phyloP scores from a whole-genome alignment of 2,888 invertebrate species.

The Endotricha flammealis region DNA sequence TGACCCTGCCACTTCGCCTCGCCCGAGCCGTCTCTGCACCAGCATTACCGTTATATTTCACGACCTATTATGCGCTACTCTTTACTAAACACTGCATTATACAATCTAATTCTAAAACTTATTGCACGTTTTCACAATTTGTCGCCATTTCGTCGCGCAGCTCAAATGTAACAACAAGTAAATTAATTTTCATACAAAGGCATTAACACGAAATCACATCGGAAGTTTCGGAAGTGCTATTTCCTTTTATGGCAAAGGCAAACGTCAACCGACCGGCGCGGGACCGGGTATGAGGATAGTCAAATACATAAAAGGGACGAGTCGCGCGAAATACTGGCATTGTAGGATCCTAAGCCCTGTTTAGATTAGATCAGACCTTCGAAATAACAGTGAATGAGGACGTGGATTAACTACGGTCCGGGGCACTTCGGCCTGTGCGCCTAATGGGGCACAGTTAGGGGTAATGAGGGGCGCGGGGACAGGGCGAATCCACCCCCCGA shows the following conservation, averaged over 20 bases:
- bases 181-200: constrained; percentile 56
- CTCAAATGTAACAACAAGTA: constrained; percentile 28
- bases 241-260: constrained; percentile 66
- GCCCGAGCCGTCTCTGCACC: constrained; percentile 24
- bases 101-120: not conserved
- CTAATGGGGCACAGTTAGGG: constrained; percentile 74
- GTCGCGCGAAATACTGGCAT: constrained; percentile 72
- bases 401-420: constrained; percentile 78
- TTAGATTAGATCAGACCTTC: constrained; percentile 79
- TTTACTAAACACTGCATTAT: constrained; percentile 9
- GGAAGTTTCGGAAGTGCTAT: constrained; percentile 67
- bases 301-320: constrained; percentile 75
- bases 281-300: constrained; percentile 59
- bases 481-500: constrained; percentile 36
- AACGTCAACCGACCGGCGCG: constrained; percentile 53
- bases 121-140: constrained; percentile 23
- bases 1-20: constrained; percentile 63
- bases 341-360: constrained; percentile 76
- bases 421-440: constrained; percentile 73
- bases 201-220: constrained; percentile 55
- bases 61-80: constrained; percentile 15
- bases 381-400: constrained; percentile 79
- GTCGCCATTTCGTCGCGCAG: constrained; percentile 18
- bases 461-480: constrained; percentile 68
- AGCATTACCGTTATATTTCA: constrained; percentile 24